Evolutionary conservation across 2,797 vertebrate species (phyloP).

Genomic region (Buphagus erythrorhynchus): DNA sequence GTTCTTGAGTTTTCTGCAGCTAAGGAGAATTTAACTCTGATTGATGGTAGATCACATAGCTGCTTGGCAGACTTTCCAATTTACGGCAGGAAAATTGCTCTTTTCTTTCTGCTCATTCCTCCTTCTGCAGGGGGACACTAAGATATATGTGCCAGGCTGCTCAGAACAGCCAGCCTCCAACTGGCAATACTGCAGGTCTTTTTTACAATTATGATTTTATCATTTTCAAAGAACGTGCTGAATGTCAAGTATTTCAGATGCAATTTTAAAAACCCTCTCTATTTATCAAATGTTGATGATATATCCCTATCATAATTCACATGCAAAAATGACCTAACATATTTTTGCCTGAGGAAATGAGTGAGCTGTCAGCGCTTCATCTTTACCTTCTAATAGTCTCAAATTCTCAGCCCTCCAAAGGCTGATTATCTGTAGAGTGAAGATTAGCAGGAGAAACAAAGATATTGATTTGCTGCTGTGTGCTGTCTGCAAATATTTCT

Average conservation of each 20-base stretch:
- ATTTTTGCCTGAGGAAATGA: conserved; percentile 56
- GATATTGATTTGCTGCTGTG: neutral
- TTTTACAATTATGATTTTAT: conserved; percentile 81
- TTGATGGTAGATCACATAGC: conserved; percentile 93
- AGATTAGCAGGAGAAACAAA: conserved; percentile 42
- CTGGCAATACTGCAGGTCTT: conserved; percentile 72
- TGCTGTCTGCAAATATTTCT: conserved; percentile 30
- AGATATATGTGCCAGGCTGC: conserved; percentile 74
- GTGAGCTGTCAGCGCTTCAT: conserved; percentile 13
- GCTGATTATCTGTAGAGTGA: conserved; percentile 32
- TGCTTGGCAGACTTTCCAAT: conserved; percentile 94
- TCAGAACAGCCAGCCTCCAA: conserved; percentile 60
- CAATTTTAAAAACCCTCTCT: conserved; percentile 45
- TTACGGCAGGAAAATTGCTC: conserved; percentile 90
- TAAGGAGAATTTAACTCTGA: conserved; percentile 90
- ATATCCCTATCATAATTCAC: conserved; percentile 27
- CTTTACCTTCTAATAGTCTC: conserved; percentile 33
- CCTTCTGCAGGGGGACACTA: conserved; percentile 77
- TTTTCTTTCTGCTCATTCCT: conserved; percentile 86
- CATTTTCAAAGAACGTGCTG: conserved; percentile 70
- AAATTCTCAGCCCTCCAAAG: conserved; percentile 13
- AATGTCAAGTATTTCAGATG: conserved; percentile 73
- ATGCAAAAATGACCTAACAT: conserved; percentile 9
- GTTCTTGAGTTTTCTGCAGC: conserved; percentile 84
- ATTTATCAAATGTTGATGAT: conserved; percentile 67